These are phyloP conservation scores for Nipponacmea schrenckii DNA, from an alignment of 2,888 invertebrate species.

Conservation along the genomic window DNA sequence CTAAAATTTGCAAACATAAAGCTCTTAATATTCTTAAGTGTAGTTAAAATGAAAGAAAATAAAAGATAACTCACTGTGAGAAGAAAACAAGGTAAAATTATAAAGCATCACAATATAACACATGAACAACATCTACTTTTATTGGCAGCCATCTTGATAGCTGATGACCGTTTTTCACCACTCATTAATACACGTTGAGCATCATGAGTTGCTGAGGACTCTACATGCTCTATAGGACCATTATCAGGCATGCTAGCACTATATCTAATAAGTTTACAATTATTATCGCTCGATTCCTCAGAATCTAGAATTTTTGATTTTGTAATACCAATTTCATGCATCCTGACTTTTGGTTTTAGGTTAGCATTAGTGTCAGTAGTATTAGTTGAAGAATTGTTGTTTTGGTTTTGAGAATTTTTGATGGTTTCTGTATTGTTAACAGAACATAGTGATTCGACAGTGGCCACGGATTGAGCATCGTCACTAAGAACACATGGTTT, in stretches of 20 bases:
- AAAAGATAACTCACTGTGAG: conserved; percentile 19
- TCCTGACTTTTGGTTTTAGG: conserved; percentile 1
- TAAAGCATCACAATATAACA: conserved; percentile 10
- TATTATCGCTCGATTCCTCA: background rate
- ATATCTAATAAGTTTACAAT: background rate
- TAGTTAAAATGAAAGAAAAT: conserved; percentile 10
- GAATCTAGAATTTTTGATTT: background rate
- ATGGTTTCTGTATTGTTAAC: conserved; percentile 1
- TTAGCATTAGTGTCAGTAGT: background rate
- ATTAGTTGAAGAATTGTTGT: background rate
- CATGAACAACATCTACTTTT: conserved; percentile 11
- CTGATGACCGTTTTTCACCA: background rate
- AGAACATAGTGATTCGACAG: background rate
- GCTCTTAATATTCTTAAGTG: too few relatives aligned
- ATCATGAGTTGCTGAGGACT: background rate
- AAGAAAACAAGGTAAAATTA: conserved; percentile 6
- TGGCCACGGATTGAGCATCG: too few relatives aligned
- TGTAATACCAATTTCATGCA: background rate
- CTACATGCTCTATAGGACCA: background rate
- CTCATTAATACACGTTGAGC: background rate
- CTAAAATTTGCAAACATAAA: too few relatives aligned
- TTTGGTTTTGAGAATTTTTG: conserved; percentile 8
- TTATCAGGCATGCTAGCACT: background rate
- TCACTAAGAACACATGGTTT: too few relatives aligned
- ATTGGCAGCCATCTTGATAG: background rate